Evolutionary conservation across 2,888 invertebrate genomes (phyloP).

Genomic region (Steinernema hermaphroditum): DNA sequence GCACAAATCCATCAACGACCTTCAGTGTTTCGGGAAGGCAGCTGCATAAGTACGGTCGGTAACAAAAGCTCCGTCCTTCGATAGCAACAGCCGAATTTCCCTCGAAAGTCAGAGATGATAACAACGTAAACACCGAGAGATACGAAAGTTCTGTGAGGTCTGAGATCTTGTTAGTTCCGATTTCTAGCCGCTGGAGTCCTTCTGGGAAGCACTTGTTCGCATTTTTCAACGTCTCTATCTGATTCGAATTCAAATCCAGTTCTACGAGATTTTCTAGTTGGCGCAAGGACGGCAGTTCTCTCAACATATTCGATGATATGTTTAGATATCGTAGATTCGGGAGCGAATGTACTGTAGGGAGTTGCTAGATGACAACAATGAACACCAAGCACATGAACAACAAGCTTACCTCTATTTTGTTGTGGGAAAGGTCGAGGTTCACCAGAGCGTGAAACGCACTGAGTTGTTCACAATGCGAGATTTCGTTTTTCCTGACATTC

Average conservation of each 20-base stretch:
- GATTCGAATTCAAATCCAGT: conserved; percentile 12
- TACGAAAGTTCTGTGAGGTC: neutral
- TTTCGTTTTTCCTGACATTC: neutral
- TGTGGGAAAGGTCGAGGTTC: neutral
- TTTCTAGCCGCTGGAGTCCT: neutral
- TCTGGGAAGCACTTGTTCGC: neutral
- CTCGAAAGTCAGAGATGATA: conserved; percentile 2
- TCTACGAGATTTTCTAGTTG: conserved; percentile 2
- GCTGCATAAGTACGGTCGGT: conserved; percentile 6
- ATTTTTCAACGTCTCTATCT: neutral
- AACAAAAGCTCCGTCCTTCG: conserved; percentile 1
- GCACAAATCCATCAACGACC: neutral
- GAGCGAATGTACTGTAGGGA: neutral
- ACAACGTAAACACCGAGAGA: neutral
- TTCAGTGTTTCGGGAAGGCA: conserved; percentile 11
- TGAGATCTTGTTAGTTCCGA: neutral
- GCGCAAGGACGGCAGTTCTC: neutral
- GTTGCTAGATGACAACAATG: neutral
- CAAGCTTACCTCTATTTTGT: neutral
- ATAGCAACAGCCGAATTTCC: neutral
- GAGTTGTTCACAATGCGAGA: conserved; percentile 5
- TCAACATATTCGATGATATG: neutral
- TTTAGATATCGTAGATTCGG: neutral
- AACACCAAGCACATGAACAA: neutral
- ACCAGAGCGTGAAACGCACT: conserved; percentile 7